Evolutionary conservation across 2,888 invertebrate species (phyloP), one percentile per base, ranked within the genome.

Genomic region (Catonia carolina): DNA sequence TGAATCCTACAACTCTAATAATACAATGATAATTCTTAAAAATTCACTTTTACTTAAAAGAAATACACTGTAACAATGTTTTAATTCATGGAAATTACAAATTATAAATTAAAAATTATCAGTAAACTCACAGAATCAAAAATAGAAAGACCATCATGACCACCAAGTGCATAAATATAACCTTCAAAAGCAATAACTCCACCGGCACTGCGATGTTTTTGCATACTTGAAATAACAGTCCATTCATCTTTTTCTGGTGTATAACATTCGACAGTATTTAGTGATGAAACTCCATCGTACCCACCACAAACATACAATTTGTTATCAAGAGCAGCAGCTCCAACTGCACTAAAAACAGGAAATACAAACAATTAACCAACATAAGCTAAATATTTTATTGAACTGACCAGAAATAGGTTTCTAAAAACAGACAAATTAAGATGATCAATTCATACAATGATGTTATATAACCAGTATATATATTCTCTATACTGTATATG

Each of bases 111-210:
- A n/a, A n/a, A n/a, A n/a, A n/a, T n/a, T n/a, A n/a, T n/a, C n/a
- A 47, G 15, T 15, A 41, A 14, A 57, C 74, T 71, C 69, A 82
- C 89, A 1, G 88, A 88, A 73, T 89, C 88, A 71, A 89, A 90
- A 65, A 91, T 92, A 5, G 88, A 87, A 14, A 90, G 74, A 0
- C 92, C 91, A 74, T 92, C 91, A 69, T 92, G 92, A 0, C 92
- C 92, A 14, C 92, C 93, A 39, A 91, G 75, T 0, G 87, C 88
- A 70, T 86, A 89, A 54, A 90, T 83, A 67, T 81, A 84, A 33
- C 86, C 86, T 71, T 79, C 77, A 68, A 82, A 77, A 15, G 84
- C 79, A 2, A 84, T 81, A 2, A 86, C 84, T 41, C 85, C 86
- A 15, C 85, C 84, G 45, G 86, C 86, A 67, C 84, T 84, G 37